Evolutionary conservation across 2,113 vertebrate genomes (phyloP).

Genomic region (Lycocorax pyrrhopterus): DNA sequence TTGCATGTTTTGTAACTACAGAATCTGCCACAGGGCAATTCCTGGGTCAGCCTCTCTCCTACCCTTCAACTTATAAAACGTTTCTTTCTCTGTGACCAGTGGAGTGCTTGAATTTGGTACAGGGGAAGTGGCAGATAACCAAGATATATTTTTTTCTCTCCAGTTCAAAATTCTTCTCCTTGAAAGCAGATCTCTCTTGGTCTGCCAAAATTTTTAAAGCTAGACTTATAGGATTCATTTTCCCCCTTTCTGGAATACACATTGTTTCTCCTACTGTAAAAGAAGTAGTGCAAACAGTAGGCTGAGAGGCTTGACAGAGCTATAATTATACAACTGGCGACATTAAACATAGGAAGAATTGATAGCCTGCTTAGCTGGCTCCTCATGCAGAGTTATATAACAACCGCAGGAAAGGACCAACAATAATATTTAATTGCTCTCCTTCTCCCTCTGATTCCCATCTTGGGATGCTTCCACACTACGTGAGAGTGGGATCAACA

Average conservation of each 20-base stretch:
- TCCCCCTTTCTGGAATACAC: background rate
- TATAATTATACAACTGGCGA: slow-evolving; percentile 25
- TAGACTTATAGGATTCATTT: slow-evolving; percentile 20
- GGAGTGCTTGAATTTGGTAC: background rate
- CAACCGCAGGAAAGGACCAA: background rate
- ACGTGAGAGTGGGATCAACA: background rate
- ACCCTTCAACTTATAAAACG: background rate
- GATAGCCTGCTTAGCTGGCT: slow-evolving; percentile 40
- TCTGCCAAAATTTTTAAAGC: slow-evolving; percentile 8
- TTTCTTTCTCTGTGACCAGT: background rate
- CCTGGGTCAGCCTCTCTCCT: background rate
- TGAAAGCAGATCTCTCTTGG: background rate
- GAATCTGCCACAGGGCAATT: background rate
- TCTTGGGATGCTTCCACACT: background rate
- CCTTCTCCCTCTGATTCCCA: slow-evolving; percentile 4
- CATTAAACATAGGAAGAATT: slow-evolving; percentile 35
- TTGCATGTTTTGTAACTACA: background rate
- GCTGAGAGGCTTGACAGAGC: slow-evolving; percentile 27
- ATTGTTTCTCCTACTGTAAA: slow-evolving; percentile 30
- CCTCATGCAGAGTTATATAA: slow-evolving; percentile 20
- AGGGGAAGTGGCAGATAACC: background rate
- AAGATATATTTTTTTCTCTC: background rate
- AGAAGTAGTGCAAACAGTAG: slow-evolving; percentile 43
- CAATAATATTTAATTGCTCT: slow-evolving; percentile 53
- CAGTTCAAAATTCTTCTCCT: background rate